These are phyloP conservation scores for Syrphus vitripennis DNA, from an alignment of 2,888 invertebrate species.

Conservation along the genomic window DNA sequence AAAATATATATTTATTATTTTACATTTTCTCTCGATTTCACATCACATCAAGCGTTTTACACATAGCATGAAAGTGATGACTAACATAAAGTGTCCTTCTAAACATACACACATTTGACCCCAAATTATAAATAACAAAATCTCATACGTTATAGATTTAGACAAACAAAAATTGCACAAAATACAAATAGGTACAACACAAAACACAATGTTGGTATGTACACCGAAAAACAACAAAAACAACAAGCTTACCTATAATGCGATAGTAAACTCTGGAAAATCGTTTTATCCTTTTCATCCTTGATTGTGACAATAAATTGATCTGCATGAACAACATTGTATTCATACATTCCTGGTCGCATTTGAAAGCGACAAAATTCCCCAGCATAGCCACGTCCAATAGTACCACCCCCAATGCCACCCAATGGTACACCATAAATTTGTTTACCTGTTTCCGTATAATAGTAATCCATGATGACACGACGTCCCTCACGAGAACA, in stretches of 20 bases:
- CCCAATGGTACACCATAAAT: conserved; percentile 95
- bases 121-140: conserved; percentile 23
- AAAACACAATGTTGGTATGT: not conserved
- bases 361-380: conserved; percentile 96
- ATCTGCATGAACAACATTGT: conserved; percentile 90
- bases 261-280: conserved; percentile 91
- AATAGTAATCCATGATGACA: conserved; percentile 91
- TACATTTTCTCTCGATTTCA: not conserved
- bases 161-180: not conserved
- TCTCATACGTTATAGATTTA: not conserved
- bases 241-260: conserved; percentile 85
- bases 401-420: conserved; percentile 88
- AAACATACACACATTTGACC: not conserved
- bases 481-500: conserved; percentile 85
- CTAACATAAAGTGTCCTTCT: not conserved
- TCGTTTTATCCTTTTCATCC: conserved; percentile 85
- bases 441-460: conserved; percentile 87
- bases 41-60: not conserved
- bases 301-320: conserved; percentile 95
- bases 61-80: not conserved
- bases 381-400: conserved; percentile 95
- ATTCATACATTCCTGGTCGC: conserved; percentile 93
- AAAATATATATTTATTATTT: no score
- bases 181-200: conserved; percentile 30
- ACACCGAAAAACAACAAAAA: not conserved